Percentiles rank a stretch among this genome's conserved stretches.
Conservation (phyloP, 2,888 invertebrate genomes). For the Nemotelus pantherinus region DNA sequence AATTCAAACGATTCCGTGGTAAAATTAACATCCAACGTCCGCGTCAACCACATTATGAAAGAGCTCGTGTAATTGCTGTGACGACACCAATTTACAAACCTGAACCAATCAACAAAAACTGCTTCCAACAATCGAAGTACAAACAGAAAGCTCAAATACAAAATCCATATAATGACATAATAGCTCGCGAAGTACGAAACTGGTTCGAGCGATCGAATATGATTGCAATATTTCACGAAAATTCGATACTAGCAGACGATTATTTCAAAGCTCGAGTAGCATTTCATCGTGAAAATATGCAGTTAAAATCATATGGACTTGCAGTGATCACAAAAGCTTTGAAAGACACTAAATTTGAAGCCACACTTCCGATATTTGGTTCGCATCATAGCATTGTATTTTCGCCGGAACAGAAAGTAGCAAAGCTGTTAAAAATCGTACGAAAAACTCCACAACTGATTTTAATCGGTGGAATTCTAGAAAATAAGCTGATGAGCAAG, state of each 20-base stretch:
- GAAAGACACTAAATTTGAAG: constrained; percentile 74
- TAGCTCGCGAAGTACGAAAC: constrained; percentile 76
- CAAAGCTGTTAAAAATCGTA: constrained; percentile 71
- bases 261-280: constrained; percentile 72
- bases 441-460: constrained; percentile 78
- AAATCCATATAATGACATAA: constrained; percentile 77
- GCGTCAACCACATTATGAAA: constrained; percentile 74
- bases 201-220: constrained; percentile 78
- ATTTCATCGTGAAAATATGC: constrained; percentile 75
- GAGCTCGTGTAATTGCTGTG: constrained; percentile 73
- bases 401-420: constrained; percentile 72
- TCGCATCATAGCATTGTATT: constrained; percentile 75
- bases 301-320: constrained; percentile 73
- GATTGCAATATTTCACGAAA: constrained; percentile 77
- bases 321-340: constrained; percentile 75
- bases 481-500: constrained; percentile 74
- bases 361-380: constrained; percentile 72
- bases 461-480: constrained; percentile 80
- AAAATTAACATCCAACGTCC: constrained; percentile 84
- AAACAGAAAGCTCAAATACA: constrained; percentile 63
- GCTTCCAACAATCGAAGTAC: constrained; percentile 63
- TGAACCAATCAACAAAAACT: constrained; percentile 67
- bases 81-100: constrained; percentile 71
- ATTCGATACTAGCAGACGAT: constrained; percentile 75
- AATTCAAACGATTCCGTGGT: constrained; percentile 74